Evolutionary conservation across 2,888 invertebrate genomes (phyloP).

Genomic region (Acleris sparsana): DNA sequence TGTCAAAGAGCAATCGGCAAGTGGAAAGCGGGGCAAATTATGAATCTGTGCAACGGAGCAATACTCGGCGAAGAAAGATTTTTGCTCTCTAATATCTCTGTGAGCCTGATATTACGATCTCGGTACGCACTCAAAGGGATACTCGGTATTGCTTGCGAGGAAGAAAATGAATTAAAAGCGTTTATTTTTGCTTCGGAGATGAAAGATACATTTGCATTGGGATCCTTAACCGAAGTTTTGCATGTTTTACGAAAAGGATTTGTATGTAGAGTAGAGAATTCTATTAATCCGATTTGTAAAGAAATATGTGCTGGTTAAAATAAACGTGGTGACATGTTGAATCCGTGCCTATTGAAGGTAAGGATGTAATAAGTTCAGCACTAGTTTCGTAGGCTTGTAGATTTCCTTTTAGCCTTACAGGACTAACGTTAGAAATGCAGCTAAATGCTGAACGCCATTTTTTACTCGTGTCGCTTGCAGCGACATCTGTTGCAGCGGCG

Average conservation of each 20-base stretch:
- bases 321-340: no score
- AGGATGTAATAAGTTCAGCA: not conserved
- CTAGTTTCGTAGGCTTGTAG: not conserved
- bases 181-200: conserved; percentile 4
- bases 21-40: conserved; percentile 23
- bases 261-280: no score
- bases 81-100: conserved; percentile 25
- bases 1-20: conserved; percentile 9
- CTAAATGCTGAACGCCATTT: conserved; percentile 1
- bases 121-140: conserved; percentile 23
- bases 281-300: no score
- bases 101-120: conserved; percentile 20
- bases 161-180: conserved; percentile 15
- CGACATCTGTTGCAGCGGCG: conserved; percentile 41
- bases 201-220: not conserved
- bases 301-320: no score
- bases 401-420: not conserved
- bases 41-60: conserved; percentile 31
- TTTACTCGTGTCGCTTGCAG: not conserved
- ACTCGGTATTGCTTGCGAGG: conserved; percentile 23
- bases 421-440: not conserved
- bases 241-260: no score
- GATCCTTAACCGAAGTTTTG: no score
- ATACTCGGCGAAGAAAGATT: conserved; percentile 11
- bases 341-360: no score